Evolutionary conservation across 2,113 vertebrate species (phyloP), one percentile per base, ranked within the genome.

Genomic region (Cranoglanis bouderius): DNA sequence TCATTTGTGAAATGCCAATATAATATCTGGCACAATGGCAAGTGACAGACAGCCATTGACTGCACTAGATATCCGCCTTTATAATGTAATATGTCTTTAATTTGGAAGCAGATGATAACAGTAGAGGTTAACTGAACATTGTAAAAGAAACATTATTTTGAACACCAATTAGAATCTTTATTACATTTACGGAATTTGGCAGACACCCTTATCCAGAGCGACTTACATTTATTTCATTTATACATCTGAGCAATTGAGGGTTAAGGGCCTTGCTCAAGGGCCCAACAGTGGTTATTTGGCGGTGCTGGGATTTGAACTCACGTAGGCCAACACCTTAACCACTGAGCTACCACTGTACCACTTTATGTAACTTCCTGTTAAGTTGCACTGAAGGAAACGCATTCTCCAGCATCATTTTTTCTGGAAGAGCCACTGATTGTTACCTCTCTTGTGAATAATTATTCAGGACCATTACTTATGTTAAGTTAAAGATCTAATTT

Each of bases 1-100:
- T 92, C 87, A 90, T 91, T 91, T 90, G 90, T 88, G 82, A 91
- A 92, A 92, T 91, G 91, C 87, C 92, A 91, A 93, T 93, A 92
- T 91, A 82, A 93, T 90, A 92, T 91, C 82, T 93, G 91, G 85
- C 86, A 75, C 90, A 74, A 85, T 84, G 85, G 89, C 75, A 89
- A 82, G 86, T 88, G 86, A 88, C 74, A 85, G 89, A 89, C 90
- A 88, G 63, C 16, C 61, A 89, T 87, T 40, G 90, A 89, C 90
- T 86, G 82, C n/a, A 55, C 21, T 59, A 82, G n/a, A 80, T 53
- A 57, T 77, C 53, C 43, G 65, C 57, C 85, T 90, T 87, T 84
- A 85, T 90, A 83, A 90, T 87, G 88, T 74, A 85, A 89, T 88
- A 88, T 83, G 86, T 35, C 87, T 86, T 59, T 82, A 85, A 80